Evolutionary conservation across 2,797 vertebrate genomes (phyloP).

Genomic region (Adrianichthys oophorus): DNA sequence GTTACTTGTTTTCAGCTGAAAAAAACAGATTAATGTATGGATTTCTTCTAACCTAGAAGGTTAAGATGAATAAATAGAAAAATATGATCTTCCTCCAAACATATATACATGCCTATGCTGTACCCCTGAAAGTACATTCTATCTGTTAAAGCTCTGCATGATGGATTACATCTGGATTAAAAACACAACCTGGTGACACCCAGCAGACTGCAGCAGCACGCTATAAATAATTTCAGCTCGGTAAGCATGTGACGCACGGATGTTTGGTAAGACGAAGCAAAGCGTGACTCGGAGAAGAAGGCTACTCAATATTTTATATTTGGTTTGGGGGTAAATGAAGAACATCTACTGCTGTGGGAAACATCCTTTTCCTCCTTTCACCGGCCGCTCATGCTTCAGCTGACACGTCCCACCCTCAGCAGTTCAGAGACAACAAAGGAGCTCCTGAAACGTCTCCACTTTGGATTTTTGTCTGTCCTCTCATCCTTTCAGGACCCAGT

Average conservation of each 20-base stretch:
- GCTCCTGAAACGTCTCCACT: conserved; percentile 15
- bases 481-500: not conserved
- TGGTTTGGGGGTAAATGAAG: conserved; percentile 14
- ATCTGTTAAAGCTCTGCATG: conserved; percentile 42
- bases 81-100: conserved; percentile 9
- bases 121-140: conserved; percentile 46
- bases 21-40: too few relatives aligned
- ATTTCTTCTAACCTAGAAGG: too few relatives aligned
- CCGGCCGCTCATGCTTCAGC: conserved; percentile 9
- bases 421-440: conserved; percentile 8
- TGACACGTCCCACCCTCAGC: conserved; percentile 19
- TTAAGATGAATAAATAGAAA: not conserved
- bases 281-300: conserved; percentile 46
- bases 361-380: too few relatives aligned
- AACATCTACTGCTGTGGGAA: too few relatives aligned
- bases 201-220: too few relatives aligned
- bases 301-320: conserved; percentile 53
- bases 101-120: conserved; percentile 24
- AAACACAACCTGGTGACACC: conserved; percentile 12
- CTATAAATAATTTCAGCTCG: too few relatives aligned
- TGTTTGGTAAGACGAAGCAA: conserved; percentile 14
- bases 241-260: conserved; percentile 32
- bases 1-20: too few relatives aligned
- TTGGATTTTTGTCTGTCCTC: conserved; percentile 15
- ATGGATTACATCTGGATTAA: conserved; percentile 20